phyloP scores from a whole-genome alignment of 2,797 vertebrate genomes.

The Dryobates pubescens region DNA sequence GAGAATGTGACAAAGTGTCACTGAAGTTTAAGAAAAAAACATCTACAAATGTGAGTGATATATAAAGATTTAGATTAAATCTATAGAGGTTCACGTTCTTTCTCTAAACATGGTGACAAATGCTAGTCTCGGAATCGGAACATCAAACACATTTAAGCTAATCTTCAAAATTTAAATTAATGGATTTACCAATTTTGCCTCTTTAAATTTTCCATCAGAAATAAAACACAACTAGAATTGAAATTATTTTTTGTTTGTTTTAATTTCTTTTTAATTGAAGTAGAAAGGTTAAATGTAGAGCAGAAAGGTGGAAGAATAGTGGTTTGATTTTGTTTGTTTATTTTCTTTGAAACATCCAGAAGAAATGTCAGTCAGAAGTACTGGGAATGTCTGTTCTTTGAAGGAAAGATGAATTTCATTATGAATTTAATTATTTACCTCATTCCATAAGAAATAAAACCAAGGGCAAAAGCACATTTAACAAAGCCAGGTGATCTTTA shows the following conservation, averaged over 20 bases:
- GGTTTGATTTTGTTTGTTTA: neutral
- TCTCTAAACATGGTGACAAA: neutral
- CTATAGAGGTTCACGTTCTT: neutral
- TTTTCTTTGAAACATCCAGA: neutral
- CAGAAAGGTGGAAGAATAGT: neutral
- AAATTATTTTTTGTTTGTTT: neutral
- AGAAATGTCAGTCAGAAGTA: neutral
- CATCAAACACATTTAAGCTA: neutral
- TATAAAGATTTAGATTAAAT: neutral
- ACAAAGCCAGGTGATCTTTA: neutral
- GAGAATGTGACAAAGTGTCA: neutral
- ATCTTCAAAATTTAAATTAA: neutral
- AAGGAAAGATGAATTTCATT: neutral
- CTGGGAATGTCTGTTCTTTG: neutral
- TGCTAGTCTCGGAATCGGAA: neutral
- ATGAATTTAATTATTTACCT: neutral
- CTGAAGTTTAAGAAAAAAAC: neutral
- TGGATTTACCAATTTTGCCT: neutral
- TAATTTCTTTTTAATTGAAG: neutral
- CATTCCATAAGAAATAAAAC: neutral
- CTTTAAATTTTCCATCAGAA: neutral
- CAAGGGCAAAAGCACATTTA: neutral
- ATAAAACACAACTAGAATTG: neutral
- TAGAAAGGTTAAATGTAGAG: neutral
- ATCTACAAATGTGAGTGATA: neutral